A percentile compares a stretch with the other conserved stretches of the same genome.
Conservation (phyloP, 2,888 invertebrate genomes). For the Drosophila histrio region DNA sequence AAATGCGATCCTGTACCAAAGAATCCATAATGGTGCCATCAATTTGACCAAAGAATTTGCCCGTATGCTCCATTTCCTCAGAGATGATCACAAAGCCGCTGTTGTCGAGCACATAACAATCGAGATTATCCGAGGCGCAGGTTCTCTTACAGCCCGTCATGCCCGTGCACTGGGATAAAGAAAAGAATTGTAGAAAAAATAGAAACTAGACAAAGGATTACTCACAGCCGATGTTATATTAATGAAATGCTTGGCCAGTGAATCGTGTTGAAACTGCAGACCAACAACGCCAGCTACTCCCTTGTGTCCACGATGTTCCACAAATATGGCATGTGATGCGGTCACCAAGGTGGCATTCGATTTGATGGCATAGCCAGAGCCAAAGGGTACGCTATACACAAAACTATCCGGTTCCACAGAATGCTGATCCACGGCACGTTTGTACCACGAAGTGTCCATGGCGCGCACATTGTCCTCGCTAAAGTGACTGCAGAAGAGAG, state of each 20-base stretch:
- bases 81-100: conserved; percentile 97
- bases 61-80: conserved; percentile 93
- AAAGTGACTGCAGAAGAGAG: conserved; percentile 87
- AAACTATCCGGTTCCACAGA: conserved; percentile 94
- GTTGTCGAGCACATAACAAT: conserved; percentile 97
- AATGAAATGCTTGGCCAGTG: conserved; percentile 92
- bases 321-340: conserved; percentile 95
- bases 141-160: conserved; percentile 91
- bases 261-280: conserved; percentile 93
- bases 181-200: neutral
- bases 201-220: neutral
- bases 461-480: conserved; percentile 91
- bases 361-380: conserved; percentile 84
- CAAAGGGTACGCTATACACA: conserved; percentile 90
- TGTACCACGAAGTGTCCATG: conserved; percentile 95
- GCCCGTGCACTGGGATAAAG: conserved; percentile 86
- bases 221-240: conserved; percentile 94
- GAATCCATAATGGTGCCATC: conserved; percentile 98
- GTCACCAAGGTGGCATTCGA: conserved; percentile 89
- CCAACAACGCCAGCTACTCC: conserved; percentile 97
- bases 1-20: conserved; percentile 94
- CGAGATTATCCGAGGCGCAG: conserved; percentile 93
- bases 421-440: conserved; percentile 95
- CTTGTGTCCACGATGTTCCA: conserved; percentile 92
- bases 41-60: conserved; percentile 96